phyloP scores from a whole-genome alignment of 2,888 invertebrate species.

The Tethea ocularis region DNA sequence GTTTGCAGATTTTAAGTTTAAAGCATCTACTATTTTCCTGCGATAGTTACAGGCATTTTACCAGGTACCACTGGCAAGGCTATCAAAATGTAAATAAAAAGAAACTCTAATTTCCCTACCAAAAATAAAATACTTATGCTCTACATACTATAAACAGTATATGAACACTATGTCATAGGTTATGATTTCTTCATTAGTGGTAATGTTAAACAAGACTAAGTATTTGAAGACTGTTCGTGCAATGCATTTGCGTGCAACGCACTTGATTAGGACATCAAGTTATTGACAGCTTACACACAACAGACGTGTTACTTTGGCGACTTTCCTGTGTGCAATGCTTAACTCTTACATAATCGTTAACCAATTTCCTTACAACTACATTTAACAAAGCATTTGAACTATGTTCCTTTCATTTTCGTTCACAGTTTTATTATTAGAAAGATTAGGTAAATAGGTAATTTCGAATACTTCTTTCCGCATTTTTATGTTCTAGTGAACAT shows the following conservation, averaged over 20 bases:
- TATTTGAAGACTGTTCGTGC: background rate
- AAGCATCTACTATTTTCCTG: too few relatives aligned
- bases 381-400: constrained; percentile 1
- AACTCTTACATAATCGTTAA: constrained; percentile 5
- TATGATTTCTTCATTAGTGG: background rate
- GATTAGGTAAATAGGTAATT: background rate
- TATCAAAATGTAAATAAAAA: too few relatives aligned
- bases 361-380: constrained; percentile 6
- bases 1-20: too few relatives aligned
- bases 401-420: constrained; percentile 3
- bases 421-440: constrained; percentile 1
- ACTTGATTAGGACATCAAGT: constrained; percentile 44
- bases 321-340: constrained; percentile 10
- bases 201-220: background rate
- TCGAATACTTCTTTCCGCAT: background rate
- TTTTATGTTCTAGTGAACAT: background rate
- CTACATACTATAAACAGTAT: too few relatives aligned
- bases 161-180: background rate
- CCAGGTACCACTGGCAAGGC: too few relatives aligned
- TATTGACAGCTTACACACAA: constrained; percentile 5
- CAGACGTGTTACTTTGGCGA: constrained; percentile 1
- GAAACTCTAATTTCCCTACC: background rate
- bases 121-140: too few relatives aligned
- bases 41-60: too few relatives aligned
- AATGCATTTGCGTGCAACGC: constrained; percentile 20